A percentile compares a stretch with the other conserved stretches of the same genome.
Evolutionary conservation across 2,888 invertebrate species (phyloP).

Genomic region (Omphaloscelis lunosa): DNA sequence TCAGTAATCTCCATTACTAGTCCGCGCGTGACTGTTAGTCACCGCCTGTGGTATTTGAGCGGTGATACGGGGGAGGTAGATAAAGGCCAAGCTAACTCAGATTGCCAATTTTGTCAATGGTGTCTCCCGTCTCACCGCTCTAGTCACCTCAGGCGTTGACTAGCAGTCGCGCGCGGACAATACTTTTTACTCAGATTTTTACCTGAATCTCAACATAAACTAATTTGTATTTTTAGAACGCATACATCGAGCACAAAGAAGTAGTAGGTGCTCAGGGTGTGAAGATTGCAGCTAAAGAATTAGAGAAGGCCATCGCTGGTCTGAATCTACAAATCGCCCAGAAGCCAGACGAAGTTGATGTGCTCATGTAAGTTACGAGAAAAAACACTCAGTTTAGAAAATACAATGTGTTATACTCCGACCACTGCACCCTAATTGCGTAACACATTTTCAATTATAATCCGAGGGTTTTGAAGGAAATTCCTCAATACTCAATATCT

Average conservation of each 20-base stretch:
- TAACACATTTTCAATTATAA: background rate
- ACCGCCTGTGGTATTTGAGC: too few species aligned
- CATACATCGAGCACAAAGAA: constrained; percentile 98
- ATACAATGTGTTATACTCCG: too few species aligned
- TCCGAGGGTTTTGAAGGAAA: background rate
- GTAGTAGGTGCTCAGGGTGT: constrained; percentile 99
- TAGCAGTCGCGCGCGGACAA: too few species aligned
- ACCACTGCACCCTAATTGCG: background rate
- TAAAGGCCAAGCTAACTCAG: too few species aligned
- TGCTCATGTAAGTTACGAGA: constrained; percentile 91
- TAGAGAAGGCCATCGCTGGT: constrained; percentile 99
- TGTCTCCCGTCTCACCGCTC: too few species aligned
- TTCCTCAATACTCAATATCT: too few species aligned
- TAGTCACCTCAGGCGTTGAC: too few species aligned
- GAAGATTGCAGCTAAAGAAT: constrained; percentile 99
- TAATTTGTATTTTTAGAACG: constrained; percentile 91
- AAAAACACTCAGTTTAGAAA: background rate
- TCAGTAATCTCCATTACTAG: background rate
- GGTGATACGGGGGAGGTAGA: too few species aligned
- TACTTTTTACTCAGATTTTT: too few species aligned
- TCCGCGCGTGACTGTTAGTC: too few species aligned
- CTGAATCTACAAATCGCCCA: constrained; percentile 97
- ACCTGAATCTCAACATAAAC: background rate
- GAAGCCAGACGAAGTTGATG: constrained; percentile 98
- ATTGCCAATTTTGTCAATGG: too few species aligned